Conservation (phyloP, 2,888 invertebrate species). For the Belgica antarctica region DNA sequence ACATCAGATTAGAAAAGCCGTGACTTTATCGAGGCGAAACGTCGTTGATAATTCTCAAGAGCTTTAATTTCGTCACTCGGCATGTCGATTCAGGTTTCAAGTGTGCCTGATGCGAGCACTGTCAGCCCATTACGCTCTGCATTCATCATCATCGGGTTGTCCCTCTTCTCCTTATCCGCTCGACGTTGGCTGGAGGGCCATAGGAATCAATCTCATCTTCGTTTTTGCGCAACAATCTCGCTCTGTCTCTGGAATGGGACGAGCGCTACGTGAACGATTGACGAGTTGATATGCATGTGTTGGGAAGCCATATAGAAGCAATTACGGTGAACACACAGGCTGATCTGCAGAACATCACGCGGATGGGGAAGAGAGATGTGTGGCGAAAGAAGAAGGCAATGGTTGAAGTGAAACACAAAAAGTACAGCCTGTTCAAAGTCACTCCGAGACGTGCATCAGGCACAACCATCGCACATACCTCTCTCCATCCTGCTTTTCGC, state of each 20-base stretch:
- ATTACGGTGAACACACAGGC: neutral
- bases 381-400: constrained; percentile 37
- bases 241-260: constrained; percentile 5
- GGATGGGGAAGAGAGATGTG: constrained; percentile 13
- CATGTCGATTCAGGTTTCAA: too few species aligned
- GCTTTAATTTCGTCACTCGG: too few species aligned
- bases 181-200: too few species aligned
- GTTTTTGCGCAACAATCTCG: neutral
- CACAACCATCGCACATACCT: neutral
- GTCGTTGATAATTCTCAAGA: too few species aligned
- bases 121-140: too few species aligned
- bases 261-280: constrained; percentile 5
- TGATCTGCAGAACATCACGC: constrained; percentile 11
- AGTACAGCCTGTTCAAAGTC: constrained; percentile 38
- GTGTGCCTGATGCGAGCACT: too few species aligned
- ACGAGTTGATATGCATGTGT: constrained; percentile 12
- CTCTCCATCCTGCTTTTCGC: neutral
- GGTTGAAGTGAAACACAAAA: constrained; percentile 24
- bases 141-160: too few species aligned
- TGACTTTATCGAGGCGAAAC: too few species aligned
- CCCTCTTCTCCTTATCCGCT: too few species aligned
- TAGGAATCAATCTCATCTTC: neutral
- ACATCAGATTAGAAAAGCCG: too few species aligned
- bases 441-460: neutral
- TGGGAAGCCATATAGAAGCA: neutral